Base-by-base conservation (phyloP, 2,888 invertebrate species). In the Lingula anatina region DNA sequence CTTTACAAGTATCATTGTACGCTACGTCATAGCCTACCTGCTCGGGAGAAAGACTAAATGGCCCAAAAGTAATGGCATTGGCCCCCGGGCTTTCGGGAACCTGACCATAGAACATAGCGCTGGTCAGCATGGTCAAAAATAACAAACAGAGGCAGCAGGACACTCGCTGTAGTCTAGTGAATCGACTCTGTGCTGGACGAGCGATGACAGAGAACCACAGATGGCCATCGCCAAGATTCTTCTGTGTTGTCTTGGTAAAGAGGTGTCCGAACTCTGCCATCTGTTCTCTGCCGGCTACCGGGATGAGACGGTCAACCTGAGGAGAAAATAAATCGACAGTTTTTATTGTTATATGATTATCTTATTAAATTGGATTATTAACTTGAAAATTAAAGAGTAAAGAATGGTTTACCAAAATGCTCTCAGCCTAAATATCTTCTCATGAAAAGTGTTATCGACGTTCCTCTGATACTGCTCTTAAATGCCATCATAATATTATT, bases 161-260 rank as follows among this genome's bases (percentile, higher is more conserved):
- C 5, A 80, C 75, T 12, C 81, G 68, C 62, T 80, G 78, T 7
- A 71, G 55, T 7, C 79, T 61, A 0, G 79, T 79, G 62, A 80
- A 81, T 21, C 79, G 68, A 45, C 78, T 79, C 42, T 75, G 67
- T 0, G 78, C 77, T 4, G 81, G 80, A 21, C 81, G 65, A 28
- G 78, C 71, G 50, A 81, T 75, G 5, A 81, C 76, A 1, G 80
- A 80, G 62, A 81, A 79, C 81, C 81, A 81, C 40, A 81, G 63
- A 60, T 81, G 81, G 3, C 77, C 79, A 54, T 81, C 81, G 15
- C 73, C 68, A 2, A 81, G 62, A 47, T 78, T 75, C 57, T 74
- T 73, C 35, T 70, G 68, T 4, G 76, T 68, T 31, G 68, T 70
- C 50, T 73, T 71, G 2, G 73, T 60, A 61, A 81, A 80, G 47